Conservation (phyloP, 64 coral and sea anemone species). For the Exaiptasia diaphana region DNA sequence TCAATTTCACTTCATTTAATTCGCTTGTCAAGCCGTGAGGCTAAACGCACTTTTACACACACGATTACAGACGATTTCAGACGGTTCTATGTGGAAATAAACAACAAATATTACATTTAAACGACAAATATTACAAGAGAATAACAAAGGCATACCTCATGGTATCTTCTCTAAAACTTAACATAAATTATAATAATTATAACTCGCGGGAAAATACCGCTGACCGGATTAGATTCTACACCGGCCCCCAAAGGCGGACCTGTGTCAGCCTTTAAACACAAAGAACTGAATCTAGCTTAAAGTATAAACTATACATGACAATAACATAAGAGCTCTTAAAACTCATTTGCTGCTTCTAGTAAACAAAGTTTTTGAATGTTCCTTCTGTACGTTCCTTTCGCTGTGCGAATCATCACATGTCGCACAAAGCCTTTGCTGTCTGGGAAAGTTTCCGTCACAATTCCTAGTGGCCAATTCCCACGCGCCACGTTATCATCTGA, state of each 20-base stretch:
- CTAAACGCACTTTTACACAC: no score
- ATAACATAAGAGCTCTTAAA: not conserved
- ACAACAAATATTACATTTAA: no score
- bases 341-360: slow-evolving; percentile 9
- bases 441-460: slow-evolving; percentile 15
- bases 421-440: slow-evolving; percentile 31
- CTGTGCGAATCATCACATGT: slow-evolving; percentile 4
- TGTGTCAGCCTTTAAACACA: not conserved
- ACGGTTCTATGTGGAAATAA: no score
- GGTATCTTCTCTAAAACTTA: not conserved
- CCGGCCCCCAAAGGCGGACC: not conserved
- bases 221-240: not conserved
- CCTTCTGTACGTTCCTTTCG: not conserved
- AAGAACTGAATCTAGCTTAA: not conserved
- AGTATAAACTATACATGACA: not conserved
- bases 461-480: slow-evolving; percentile 36
- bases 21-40: no score
- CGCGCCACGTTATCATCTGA: slow-evolving; percentile 9
- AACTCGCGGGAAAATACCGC: not conserved
- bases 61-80: no score
- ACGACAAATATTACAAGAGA: no score
- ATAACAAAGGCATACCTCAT: no score
- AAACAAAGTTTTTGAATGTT: slow-evolving; percentile 35
- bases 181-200: not conserved
- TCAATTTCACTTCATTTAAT: no score